Evolutionary conservation across 2,888 invertebrate genomes (phyloP).

Genomic region (Pyrrhosoma nymphula): DNA sequence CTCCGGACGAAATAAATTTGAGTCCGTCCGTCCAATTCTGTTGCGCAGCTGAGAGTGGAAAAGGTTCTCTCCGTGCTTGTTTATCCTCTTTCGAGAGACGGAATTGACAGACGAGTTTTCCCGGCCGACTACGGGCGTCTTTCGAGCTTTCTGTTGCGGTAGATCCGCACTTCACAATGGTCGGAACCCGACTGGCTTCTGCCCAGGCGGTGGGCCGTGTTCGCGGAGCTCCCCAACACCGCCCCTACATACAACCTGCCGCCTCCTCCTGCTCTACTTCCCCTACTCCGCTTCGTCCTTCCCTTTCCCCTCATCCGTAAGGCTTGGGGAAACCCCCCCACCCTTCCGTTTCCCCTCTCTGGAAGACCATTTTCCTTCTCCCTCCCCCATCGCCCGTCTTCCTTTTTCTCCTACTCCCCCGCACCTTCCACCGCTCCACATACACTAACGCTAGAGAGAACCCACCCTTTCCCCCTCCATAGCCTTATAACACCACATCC

Average conservation of each 20-base stretch:
- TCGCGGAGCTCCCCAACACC: background rate
- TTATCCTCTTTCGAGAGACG: no score
- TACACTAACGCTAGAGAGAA: background rate
- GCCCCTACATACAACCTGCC: background rate
- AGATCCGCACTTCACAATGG: background rate
- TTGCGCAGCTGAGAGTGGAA: no score
- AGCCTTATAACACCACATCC: background rate
- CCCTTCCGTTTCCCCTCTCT: background rate
- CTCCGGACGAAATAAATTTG: no score
- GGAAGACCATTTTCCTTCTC: background rate
- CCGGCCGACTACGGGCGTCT: background rate
- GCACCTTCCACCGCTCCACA: background rate
- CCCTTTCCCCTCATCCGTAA: background rate
- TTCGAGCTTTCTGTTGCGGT: background rate
- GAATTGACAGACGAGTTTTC: background rate
- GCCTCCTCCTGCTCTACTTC: background rate
- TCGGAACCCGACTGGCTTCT: constrained; percentile 15
- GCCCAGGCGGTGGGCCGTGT: background rate
- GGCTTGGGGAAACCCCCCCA: background rate
- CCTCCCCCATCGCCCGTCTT: background rate
- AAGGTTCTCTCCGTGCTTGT: no score
- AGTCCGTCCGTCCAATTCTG: no score
- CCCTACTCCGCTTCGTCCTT: background rate
- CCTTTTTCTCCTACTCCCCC: background rate
- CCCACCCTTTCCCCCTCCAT: background rate